phyloP scores from a whole-genome alignment of 2,888 invertebrate genomes.

The Helicoverpa assulta region DNA sequence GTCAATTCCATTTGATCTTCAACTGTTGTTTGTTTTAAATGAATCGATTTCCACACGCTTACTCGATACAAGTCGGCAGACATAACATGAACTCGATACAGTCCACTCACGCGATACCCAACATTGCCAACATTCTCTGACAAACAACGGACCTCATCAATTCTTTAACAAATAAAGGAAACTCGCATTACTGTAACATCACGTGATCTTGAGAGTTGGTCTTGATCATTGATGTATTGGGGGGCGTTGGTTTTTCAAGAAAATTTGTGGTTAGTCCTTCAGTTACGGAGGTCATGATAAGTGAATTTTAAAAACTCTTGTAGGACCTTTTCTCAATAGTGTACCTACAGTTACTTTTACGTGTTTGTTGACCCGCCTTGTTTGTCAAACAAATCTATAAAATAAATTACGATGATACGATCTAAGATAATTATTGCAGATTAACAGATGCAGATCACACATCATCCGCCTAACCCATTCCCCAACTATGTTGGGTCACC shows the following conservation, averaged over 20 bases:
- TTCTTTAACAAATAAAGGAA: slow-evolving; percentile 14
- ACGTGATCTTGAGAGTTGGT: background rate
- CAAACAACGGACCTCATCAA: slow-evolving; percentile 3
- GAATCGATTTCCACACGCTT: background rate
- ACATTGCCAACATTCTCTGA: background rate
- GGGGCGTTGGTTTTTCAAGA: no score
- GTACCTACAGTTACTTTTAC: no score
- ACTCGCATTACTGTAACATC: background rate
- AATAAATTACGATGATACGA: background rate
- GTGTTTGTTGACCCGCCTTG: no score
- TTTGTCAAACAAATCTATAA: background rate
- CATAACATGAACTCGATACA: background rate
- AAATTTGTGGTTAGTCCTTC: no score
- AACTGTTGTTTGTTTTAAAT: background rate
- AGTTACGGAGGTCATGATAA: background rate
- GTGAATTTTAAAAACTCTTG: no score
- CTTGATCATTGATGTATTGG: background rate
- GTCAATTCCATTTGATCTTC: no score
- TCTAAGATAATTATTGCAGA: no score
- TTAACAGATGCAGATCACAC: no score
- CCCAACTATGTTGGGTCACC: no score
- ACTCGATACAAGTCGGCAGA: background rate
- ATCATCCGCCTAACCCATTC: no score
- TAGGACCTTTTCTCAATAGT: no score
- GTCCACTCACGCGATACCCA: background rate